Percentiles rank a stretch among this genome's conserved stretches.
These are phyloP conservation scores for Acrocyrtus sp. DNA, from an alignment of 2,888 invertebrate species.

Conservation along the genomic window DNA sequence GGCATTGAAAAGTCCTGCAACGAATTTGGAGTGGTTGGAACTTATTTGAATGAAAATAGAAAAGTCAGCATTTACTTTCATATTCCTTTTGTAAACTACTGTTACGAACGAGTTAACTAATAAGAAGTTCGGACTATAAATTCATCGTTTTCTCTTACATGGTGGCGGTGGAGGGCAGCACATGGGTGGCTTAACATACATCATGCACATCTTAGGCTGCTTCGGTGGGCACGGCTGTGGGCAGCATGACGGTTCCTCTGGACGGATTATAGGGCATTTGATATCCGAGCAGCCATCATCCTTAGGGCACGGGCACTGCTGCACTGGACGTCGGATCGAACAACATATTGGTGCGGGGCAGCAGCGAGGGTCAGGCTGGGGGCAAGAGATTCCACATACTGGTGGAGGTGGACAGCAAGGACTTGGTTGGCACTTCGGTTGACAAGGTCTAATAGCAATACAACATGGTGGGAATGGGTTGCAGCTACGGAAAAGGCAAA, in stretches of 20 bases:
- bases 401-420: conserved; percentile 58
- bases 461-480: conserved; percentile 57
- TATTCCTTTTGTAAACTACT: no score
- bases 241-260: conserved; percentile 44
- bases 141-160: conserved; percentile 31
- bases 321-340: conserved; percentile 48
- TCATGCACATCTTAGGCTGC: conserved; percentile 49
- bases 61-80: no score
- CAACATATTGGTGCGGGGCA: conserved; percentile 53
- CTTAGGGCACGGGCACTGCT: conserved; percentile 43
- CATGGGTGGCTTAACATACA: conserved; percentile 47
- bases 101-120: no score
- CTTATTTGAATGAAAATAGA: no score
- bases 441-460: conserved; percentile 51
- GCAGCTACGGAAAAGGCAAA: conserved; percentile 32
- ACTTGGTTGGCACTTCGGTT: conserved; percentile 27
- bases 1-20: no score
- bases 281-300: no score
- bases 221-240: conserved; percentile 52
- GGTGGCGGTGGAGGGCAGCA: conserved; percentile 33
- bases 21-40: no score
- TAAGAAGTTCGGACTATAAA: no score
- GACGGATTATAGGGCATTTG: conserved; percentile 40
- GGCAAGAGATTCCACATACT: conserved; percentile 43
- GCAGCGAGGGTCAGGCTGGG: conserved; percentile 43